A percentile compares a stretch with the other conserved stretches of the same genome.
phyloP scores from a whole-genome alignment of 2,888 invertebrate species.

The Azorinus chamasolen region DNA sequence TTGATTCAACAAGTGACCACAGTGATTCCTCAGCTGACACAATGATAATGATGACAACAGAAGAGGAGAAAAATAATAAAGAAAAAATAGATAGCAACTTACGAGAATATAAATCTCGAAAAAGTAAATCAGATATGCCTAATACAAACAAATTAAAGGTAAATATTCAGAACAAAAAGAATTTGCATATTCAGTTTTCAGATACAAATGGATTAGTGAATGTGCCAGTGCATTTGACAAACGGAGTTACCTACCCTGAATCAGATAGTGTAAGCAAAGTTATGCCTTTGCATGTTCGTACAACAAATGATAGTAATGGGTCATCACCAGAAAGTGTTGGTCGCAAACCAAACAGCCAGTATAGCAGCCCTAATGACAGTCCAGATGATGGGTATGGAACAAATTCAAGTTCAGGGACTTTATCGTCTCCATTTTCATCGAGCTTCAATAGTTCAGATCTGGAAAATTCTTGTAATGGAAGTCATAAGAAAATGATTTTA shows the following conservation, averaged over 20 bases:
- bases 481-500: conserved; percentile 52
- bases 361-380: conserved; percentile 60
- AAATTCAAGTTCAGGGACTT: conserved; percentile 76
- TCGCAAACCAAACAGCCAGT: conserved; percentile 31
- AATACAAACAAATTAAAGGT: conserved; percentile 51
- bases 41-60: conserved; percentile 78
- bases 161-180: conserved; percentile 55
- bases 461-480: conserved; percentile 64
- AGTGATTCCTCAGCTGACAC: conserved; percentile 73
- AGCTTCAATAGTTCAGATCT: conserved; percentile 69
- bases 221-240: conserved; percentile 3
- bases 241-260: conserved; percentile 10
- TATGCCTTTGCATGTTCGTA: conserved; percentile 52
- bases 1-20: conserved; percentile 73
- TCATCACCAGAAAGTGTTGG: conserved; percentile 26
- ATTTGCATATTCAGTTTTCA: conserved; percentile 48
- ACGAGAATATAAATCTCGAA: conserved; percentile 64
- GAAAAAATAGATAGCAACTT: conserved; percentile 71
- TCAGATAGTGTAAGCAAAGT: conserved; percentile 41
- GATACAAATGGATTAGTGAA: conserved; percentile 38
- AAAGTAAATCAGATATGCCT: conserved; percentile 40
- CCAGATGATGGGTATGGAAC: conserved; percentile 78
- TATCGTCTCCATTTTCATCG: conserved; percentile 77
- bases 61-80: conserved; percentile 69
- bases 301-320: conserved; percentile 27